These are phyloP conservation scores for Riparia riparia DNA, from an alignment of 2,113 vertebrate species.

Conservation along the genomic window DNA sequence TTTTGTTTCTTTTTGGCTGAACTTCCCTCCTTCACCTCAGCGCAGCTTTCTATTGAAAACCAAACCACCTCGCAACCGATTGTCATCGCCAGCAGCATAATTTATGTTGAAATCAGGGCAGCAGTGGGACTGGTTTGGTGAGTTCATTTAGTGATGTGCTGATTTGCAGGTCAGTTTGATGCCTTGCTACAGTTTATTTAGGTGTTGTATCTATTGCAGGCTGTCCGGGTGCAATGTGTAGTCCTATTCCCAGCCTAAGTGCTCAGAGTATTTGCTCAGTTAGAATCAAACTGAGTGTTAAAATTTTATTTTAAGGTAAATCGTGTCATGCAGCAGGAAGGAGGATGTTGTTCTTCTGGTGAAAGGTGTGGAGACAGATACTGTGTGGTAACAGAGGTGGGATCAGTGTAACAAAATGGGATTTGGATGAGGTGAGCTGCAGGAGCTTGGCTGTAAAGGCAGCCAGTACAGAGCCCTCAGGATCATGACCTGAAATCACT, in stretches of 20 bases:
- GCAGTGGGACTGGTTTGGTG: not conserved
- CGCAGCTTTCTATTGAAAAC: not conserved
- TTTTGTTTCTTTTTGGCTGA: not conserved
- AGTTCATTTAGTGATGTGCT: not conserved
- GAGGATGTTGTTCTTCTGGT: not conserved
- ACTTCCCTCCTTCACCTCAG: not conserved
- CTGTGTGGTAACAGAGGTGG: not conserved
- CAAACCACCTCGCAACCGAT: not conserved
- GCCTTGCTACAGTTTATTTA: not conserved
- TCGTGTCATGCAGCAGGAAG: not conserved
- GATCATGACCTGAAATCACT: not conserved
- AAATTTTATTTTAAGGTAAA: not conserved
- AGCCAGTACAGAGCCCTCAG: not conserved
- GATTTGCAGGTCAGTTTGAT: not conserved
- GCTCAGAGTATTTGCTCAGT: not conserved
- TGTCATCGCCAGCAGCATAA: not conserved
- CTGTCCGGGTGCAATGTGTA: not conserved
- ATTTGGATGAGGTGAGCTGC: not conserved
- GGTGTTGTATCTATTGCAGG: not conserved
- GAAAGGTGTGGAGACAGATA: not conserved
- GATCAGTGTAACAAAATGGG: not conserved
- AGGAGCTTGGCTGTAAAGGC: not conserved
- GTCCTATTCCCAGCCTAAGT: not conserved
- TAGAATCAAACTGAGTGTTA: not conserved
- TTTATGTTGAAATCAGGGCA: not conserved